These are phyloP conservation scores for Gadus chalcogrammus DNA, from an alignment of 2,113 vertebrate species.

Conservation along the genomic window DNA sequence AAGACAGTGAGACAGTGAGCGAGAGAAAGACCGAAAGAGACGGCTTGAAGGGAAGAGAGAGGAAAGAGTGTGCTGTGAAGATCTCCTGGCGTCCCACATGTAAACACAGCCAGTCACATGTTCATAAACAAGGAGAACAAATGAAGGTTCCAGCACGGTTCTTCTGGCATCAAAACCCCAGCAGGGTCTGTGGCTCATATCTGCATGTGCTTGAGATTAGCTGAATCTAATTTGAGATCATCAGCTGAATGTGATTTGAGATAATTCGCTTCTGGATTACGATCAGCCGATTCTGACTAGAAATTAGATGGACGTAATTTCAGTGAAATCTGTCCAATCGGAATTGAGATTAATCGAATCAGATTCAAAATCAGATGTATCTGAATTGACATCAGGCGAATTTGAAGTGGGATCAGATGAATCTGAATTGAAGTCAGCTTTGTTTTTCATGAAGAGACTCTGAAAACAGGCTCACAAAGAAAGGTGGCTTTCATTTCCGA, in stretches of 20 bases:
- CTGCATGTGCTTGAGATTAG: not conserved
- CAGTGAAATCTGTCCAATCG: no score
- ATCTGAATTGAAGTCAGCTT: constrained; percentile 5
- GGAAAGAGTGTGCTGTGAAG: not conserved
- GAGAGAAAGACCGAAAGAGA: not conserved
- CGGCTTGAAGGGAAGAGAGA: not conserved
- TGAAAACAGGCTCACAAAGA: constrained; percentile 31
- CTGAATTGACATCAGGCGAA: no score
- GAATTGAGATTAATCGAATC: no score
- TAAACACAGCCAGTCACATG: constrained; percentile 65
- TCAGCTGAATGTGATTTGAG: no score
- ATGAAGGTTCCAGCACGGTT: constrained; percentile 26
- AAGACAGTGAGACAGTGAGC: constrained; percentile 13
- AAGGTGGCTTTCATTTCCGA: constrained; percentile 61
- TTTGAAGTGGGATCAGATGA: no score
- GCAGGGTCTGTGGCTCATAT: constrained; percentile 32
- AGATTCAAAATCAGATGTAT: no score
- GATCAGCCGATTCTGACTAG: no score
- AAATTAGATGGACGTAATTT: no score
- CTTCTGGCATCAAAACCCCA: constrained; percentile 34
- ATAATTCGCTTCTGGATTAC: no score
- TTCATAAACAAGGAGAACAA: constrained; percentile 65
- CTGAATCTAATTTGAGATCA: no score
- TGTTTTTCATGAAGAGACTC: constrained; percentile 10
- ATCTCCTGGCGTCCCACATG: constrained; percentile 45